These are phyloP conservation scores for Callyntrura sp. DNA, from an alignment of 2,888 invertebrate genomes.

Conservation along the genomic window DNA sequence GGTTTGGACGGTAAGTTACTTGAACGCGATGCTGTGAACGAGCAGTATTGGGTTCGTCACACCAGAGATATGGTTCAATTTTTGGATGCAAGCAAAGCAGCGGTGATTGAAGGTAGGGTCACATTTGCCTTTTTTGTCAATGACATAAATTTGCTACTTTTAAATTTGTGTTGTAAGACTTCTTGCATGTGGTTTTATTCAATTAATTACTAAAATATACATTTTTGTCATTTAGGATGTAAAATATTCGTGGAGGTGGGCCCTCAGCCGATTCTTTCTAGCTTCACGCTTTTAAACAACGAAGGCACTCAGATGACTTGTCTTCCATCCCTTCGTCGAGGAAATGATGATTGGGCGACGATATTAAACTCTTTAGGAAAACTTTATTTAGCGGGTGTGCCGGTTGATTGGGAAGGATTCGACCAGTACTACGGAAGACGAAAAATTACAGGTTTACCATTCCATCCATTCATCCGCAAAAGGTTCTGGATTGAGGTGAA, in stretches of 20 bases:
- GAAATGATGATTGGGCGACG: constrained; percentile 61
- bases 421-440: constrained; percentile 31
- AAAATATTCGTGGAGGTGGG: constrained; percentile 78
- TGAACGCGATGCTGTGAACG: constrained; percentile 14
- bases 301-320: constrained; percentile 3
- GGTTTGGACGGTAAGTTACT: constrained; percentile 49
- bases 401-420: constrained; percentile 61
- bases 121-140: too few relatives aligned
- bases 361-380: constrained; percentile 62
- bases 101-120: too few relatives aligned
- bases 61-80: constrained; percentile 72
- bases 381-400: constrained; percentile 54
- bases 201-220: too few relatives aligned
- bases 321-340: constrained; percentile 68
- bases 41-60: constrained; percentile 76
- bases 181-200: too few relatives aligned
- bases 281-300: too few relatives aligned
- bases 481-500: constrained; percentile 47
- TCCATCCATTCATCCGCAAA: constrained; percentile 58
- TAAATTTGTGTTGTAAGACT: too few relatives aligned
- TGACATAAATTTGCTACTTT: too few relatives aligned
- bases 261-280: constrained; percentile 78
- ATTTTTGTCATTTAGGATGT: too few relatives aligned
- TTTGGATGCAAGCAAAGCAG: constrained; percentile 53
- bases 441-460: constrained; percentile 30